phyloP scores from a whole-genome alignment of 1,140 invertebrate genomes.

The Colletes latitarsis region DNA sequence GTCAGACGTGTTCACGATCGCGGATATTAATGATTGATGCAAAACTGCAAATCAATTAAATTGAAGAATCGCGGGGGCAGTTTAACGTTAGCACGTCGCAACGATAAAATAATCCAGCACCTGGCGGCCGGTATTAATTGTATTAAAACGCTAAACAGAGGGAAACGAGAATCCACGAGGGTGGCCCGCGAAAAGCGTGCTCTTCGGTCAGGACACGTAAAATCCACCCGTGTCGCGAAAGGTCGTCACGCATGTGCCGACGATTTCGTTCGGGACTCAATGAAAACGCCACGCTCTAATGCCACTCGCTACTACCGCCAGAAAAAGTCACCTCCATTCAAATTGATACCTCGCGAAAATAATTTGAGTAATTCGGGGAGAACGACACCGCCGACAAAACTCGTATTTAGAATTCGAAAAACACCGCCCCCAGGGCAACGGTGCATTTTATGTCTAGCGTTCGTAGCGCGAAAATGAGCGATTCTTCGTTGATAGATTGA shows the following conservation, averaged over 20 bases:
- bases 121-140: not conserved
- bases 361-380: slow-evolving; percentile 3
- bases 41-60: not conserved
- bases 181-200: not conserved
- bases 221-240: slow-evolving; percentile 1
- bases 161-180: slow-evolving; percentile 17
- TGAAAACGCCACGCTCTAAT: slow-evolving; percentile 26
- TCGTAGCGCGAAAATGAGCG: too few species aligned
- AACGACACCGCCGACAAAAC: not conserved
- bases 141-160: not conserved
- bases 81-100: not conserved
- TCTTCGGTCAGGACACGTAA: slow-evolving; percentile 6
- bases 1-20: too few species aligned
- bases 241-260: slow-evolving; percentile 14
- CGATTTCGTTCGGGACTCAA: slow-evolving; percentile 30
- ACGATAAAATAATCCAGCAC: not conserved
- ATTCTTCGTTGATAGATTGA: too few species aligned
- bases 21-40: too few species aligned
- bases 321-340: slow-evolving; percentile 7
- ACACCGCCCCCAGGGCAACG: too few species aligned
- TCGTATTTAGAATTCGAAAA: too few species aligned
- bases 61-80: not conserved
- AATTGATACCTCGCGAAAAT: not conserved
- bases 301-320: not conserved
- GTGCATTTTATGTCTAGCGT: too few species aligned